These are phyloP conservation scores for Heteromormyrus szaboi DNA, from an alignment of 2,797 vertebrate genomes.

Conservation along the genomic window DNA sequence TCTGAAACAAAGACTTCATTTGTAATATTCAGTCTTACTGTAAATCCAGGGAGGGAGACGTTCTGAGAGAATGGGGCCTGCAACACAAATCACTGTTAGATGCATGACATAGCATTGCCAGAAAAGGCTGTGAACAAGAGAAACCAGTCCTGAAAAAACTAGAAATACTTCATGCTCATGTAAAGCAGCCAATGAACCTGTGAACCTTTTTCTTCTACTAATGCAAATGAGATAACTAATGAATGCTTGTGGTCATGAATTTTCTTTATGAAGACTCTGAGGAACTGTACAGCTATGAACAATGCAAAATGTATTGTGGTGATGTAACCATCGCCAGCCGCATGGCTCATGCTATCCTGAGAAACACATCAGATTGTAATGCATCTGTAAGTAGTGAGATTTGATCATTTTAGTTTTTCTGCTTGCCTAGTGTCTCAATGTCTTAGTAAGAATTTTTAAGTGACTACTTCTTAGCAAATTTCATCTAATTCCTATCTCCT, in stretches of 20 bases:
- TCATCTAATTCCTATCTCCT: background rate
- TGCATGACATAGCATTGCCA: background rate
- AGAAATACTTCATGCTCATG: background rate
- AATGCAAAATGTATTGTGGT: background rate
- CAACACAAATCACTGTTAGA: slow-evolving; percentile 21
- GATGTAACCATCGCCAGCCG: background rate
- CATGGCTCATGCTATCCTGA: background rate
- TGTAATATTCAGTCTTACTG: slow-evolving; percentile 40
- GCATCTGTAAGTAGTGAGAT: background rate
- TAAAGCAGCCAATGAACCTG: background rate
- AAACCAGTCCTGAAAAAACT: background rate
- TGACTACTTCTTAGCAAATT: background rate
- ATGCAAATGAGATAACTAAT: background rate
- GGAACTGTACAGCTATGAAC: background rate
- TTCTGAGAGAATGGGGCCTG: slow-evolving; percentile 49
- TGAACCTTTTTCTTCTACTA: background rate
- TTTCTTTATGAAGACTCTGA: background rate
- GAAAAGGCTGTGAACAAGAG: background rate
- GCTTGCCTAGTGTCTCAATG: background rate
- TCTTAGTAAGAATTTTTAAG: background rate
- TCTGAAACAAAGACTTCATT: background rate
- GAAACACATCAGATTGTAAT: background rate
- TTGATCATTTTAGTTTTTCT: background rate
- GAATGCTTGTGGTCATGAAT: background rate
- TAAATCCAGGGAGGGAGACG: slow-evolving; percentile 33